Percentiles rank a stretch among this genome's conserved stretches.
These are phyloP conservation scores for Spheniscus mendiculus DNA, from an alignment of 2,113 vertebrate genomes.

Conservation along the genomic window DNA sequence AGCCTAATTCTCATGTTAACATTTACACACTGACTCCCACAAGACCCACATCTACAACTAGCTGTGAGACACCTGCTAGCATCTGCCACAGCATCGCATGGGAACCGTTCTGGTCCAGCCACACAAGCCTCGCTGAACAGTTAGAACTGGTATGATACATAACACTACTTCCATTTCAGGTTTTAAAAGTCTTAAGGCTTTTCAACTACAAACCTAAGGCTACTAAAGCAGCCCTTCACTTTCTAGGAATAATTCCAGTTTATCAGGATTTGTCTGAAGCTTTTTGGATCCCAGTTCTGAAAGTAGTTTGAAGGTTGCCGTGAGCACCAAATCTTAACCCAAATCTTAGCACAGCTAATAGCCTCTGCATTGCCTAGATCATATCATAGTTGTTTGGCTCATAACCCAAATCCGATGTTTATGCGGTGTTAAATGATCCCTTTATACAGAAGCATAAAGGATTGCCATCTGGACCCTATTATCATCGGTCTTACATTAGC, in stretches of 20 bases:
- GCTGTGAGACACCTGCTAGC: background rate
- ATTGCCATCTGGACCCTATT: background rate
- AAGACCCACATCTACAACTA: background rate
- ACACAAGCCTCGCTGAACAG: background rate
- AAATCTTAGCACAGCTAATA: background rate
- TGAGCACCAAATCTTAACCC: background rate
- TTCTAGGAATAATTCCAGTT: background rate
- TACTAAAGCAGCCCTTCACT: background rate
- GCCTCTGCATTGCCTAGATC: background rate
- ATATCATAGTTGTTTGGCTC: background rate
- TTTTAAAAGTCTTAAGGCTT: background rate
- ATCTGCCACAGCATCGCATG: fast-evolving
- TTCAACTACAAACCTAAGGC: background rate
- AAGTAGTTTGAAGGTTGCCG: background rate
- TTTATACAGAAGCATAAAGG: background rate
- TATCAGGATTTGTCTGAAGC: background rate
- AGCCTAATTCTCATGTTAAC: background rate
- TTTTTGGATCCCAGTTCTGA: background rate
- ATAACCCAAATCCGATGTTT: background rate
- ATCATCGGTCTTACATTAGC: background rate
- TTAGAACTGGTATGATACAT: background rate
- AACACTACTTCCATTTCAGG: background rate
- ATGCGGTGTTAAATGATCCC: background rate
- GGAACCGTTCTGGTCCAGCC: background rate
- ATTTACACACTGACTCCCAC: background rate